Evolutionary conservation across 2,888 invertebrate genomes (phyloP), one percentile per base, ranked within the genome.

Genomic region (Melanotus villosus): DNA sequence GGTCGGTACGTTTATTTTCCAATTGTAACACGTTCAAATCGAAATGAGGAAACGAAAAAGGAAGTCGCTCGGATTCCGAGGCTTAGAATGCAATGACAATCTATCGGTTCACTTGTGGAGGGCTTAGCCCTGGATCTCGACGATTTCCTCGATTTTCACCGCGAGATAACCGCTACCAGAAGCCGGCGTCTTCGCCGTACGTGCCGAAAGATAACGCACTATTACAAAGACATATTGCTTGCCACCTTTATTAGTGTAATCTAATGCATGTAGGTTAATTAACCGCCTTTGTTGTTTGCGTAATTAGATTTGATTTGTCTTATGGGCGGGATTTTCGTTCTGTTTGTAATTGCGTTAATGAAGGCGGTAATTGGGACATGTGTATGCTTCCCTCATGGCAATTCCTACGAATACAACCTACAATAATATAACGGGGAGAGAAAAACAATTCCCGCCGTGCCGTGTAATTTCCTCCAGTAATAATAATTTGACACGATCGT

Each of bases 41-140:
- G 68, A 64, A 66, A 41, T 66, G 59, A 52, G 65, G 43, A 57
- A 71, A 64, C 14, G 36, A 73, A 73, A 75, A 75, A 77, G 71
- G 74, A 76, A 77, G 74, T 76, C 73, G 65, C 68, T 59, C 67
- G 72, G 76, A 77, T 76, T 74, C 72, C 71, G 54, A 54, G 75
- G 80, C 78, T 80, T 80, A 78, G 74, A 75, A 76, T 68, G 78
- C 80, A 79, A 80, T 80, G 80, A 79, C 79, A 80, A 80, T 80
- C 79, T 79, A 80, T 80, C 75, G 80, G 79, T 80, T 79, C 77
- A 77, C 79, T 80, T 78, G 79, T 78, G 77, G 75, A 75, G 68
- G 77, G 79, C 78, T 79, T 80, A 78, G 74, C 68, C 72, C 68
- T 54, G 64, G 72, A 76, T 75, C 73, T 73, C 67, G 71, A 74